Conservation (phyloP, 23 tunicate species). For the Styela clava region DNA sequence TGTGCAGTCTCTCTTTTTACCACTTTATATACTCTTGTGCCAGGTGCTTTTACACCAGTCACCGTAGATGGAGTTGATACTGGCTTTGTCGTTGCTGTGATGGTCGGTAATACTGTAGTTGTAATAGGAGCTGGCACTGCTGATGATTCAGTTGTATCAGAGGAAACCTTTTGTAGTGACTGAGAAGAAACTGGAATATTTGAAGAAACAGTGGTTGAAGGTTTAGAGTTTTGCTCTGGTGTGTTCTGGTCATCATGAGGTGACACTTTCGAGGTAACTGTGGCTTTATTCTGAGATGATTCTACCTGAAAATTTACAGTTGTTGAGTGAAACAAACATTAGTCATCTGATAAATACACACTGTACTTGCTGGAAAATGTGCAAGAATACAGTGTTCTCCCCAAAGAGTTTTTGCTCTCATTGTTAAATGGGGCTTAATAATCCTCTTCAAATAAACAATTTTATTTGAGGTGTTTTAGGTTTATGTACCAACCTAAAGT, state of each 20-base stretch:
- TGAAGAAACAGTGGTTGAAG: slow-evolving; percentile 16
- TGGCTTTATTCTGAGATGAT: neutral
- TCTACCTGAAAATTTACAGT: no score
- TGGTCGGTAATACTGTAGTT: slow-evolving; percentile 17
- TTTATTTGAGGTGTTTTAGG: no score
- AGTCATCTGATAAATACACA: no score
- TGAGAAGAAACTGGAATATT: neutral
- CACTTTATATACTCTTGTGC: slow-evolving; percentile 72
- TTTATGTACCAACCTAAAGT: no score
- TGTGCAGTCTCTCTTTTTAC: slow-evolving; percentile 64
- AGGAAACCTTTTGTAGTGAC: neutral
- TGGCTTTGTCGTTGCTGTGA: neutral
- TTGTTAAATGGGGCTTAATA: no score
- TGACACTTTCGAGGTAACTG: neutral
- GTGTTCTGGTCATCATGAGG: neutral
- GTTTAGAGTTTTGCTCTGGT: slow-evolving; percentile 10
- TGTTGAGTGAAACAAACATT: no score
- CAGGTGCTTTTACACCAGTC: slow-evolving; percentile 24
- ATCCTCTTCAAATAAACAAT: no score
- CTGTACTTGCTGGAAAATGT: no score
- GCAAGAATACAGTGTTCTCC: no score
- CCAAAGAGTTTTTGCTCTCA: no score
- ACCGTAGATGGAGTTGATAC: slow-evolving; percentile 6
- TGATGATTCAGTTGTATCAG: slow-evolving; percentile 1
- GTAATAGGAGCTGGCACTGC: slow-evolving; percentile 10